A percentile compares a stretch with the other conserved stretches of the same genome.
These are phyloP conservation scores for Silvanus unidentatus DNA, from an alignment of 2,888 invertebrate species.

Conservation along the genomic window DNA sequence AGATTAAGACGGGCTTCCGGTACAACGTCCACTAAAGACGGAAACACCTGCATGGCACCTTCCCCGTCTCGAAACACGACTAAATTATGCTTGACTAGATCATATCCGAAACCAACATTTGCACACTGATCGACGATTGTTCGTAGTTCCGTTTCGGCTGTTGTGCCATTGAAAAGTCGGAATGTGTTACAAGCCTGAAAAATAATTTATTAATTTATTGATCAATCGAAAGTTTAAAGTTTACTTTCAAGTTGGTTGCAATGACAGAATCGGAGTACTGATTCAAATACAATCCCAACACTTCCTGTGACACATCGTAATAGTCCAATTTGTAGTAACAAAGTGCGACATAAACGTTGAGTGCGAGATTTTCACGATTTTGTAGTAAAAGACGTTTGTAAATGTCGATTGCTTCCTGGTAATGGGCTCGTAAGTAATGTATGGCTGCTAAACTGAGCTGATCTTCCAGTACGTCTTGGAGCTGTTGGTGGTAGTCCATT, in stretches of 20 bases:
- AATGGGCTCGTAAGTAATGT: constrained; percentile 92
- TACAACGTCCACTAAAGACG: constrained; percentile 87
- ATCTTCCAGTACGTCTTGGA: constrained; percentile 88
- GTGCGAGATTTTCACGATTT: constrained; percentile 84
- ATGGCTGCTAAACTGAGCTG: constrained; percentile 93
- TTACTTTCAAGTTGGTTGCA: constrained; percentile 85
- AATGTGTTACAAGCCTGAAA: constrained; percentile 71
- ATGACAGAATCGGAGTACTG: constrained; percentile 90
- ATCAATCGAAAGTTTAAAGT: not conserved
- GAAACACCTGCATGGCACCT: constrained; percentile 84
- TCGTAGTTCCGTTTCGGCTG: constrained; percentile 88
- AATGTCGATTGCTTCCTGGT: constrained; percentile 97
- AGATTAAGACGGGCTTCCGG: constrained; percentile 95
- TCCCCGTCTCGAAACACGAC: constrained; percentile 93
- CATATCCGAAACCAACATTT: constrained; percentile 74
- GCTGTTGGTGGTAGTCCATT: constrained; percentile 74
- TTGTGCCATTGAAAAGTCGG: constrained; percentile 85
- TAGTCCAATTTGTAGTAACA: constrained; percentile 99
- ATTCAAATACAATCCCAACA: constrained; percentile 87
- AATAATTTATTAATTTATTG: not conserved
- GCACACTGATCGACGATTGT: constrained; percentile 69
- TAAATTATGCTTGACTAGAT: constrained; percentile 89
- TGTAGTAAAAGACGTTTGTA: constrained; percentile 90
- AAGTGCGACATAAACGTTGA: constrained; percentile 94
- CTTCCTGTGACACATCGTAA: constrained; percentile 96